Conservation (phyloP, 2,888 invertebrate species). For the Papilio elwesi region DNA sequence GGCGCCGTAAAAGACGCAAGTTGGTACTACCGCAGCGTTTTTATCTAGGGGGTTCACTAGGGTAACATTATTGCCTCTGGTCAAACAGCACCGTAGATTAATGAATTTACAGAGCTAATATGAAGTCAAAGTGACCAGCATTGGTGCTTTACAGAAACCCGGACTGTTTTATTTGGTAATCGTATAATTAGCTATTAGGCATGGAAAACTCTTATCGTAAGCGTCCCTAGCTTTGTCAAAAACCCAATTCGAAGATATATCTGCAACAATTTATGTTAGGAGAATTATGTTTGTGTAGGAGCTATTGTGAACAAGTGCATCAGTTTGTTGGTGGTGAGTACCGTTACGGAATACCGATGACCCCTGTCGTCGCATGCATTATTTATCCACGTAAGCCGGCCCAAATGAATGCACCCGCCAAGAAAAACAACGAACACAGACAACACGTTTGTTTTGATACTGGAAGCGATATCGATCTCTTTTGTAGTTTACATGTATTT, state of each 20-base stretch:
- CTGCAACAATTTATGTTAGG: conserved; percentile 7
- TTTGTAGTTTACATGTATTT: neutral
- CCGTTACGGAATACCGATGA: conserved; percentile 74
- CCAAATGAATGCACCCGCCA: conserved; percentile 78
- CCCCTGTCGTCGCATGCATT: conserved; percentile 76
- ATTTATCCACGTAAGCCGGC: conserved; percentile 78
- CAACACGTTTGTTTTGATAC: conserved; percentile 16
- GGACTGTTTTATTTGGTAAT: neutral
- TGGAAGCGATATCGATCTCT: conserved; percentile 26
- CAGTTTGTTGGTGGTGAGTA: conserved; percentile 50
- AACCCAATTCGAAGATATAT: conserved; percentile 13
- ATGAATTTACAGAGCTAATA: too few relatives aligned
- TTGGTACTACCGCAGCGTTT: too few relatives aligned
- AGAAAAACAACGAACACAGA: conserved; percentile 67
- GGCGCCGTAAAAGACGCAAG: too few relatives aligned
- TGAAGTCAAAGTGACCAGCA: too few relatives aligned
- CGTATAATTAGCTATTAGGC: neutral
- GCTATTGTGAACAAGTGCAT: conserved; percentile 26
- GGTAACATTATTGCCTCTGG: too few relatives aligned
- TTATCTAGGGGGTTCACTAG: too few relatives aligned
- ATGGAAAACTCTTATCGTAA: neutral
- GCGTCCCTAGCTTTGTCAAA: conserved; percentile 10
- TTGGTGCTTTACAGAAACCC: neutral
- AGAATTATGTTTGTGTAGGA: conserved; percentile 4
- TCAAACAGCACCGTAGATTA: too few relatives aligned